Evolutionary conservation across 92 coral and sea anemone species (phyloP).

Genomic region (Zoanthus sociatus): DNA sequence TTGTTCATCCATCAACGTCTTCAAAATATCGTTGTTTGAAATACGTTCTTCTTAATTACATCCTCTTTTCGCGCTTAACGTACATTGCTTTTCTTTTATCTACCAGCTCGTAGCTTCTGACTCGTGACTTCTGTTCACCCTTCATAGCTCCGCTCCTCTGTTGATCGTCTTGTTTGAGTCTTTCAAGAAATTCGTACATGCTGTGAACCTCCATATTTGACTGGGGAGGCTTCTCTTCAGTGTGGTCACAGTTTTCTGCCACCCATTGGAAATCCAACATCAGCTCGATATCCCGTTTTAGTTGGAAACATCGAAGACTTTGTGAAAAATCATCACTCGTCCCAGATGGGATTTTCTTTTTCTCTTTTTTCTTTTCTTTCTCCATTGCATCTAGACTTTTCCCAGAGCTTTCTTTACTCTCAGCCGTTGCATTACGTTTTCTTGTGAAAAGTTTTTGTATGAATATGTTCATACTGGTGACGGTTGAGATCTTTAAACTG

Average conservation of each 20-base stretch:
- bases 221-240: neutral
- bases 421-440: no score
- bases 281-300: neutral
- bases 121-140: neutral
- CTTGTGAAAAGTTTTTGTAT: neutral
- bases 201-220: neutral
- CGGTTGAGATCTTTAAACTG: no score
- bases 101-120: conserved; percentile 11
- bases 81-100: neutral
- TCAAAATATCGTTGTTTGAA: no score
- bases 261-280: neutral
- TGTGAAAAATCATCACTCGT: neutral
- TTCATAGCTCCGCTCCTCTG: neutral
- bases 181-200: conserved; percentile 4
- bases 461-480: no score
- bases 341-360: neutral
- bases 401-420: no score
- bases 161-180: neutral
- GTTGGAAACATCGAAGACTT: neutral
- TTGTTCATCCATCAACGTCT: no score
- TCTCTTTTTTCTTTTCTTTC: no score
- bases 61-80: no score
- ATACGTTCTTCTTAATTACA: no score
- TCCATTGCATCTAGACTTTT: no score
- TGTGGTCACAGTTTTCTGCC: neutral